Conservation (phyloP, 2,113 vertebrate species). For the Saccopteryx leptura region DNA sequence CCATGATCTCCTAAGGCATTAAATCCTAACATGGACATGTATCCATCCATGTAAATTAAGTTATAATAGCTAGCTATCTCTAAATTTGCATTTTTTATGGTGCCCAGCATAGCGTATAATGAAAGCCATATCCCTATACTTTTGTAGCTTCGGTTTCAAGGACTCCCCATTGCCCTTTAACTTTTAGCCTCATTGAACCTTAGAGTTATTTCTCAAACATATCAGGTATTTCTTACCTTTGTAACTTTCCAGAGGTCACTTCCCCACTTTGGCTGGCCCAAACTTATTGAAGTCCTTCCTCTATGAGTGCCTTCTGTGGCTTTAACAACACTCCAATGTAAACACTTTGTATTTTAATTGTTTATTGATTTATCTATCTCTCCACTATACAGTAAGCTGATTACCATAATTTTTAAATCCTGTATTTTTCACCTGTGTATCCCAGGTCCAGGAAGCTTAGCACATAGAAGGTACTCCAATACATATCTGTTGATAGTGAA, state of each 20-base stretch:
- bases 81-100: neutral
- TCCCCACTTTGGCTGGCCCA: neutral
- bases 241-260: neutral
- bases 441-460: neutral
- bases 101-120: neutral
- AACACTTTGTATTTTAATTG: neutral
- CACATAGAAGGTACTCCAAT: neutral
- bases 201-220: neutral
- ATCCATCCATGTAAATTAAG: neutral
- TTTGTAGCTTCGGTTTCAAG: constrained; percentile 27
- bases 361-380: neutral
- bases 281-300: neutral
- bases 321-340: neutral
- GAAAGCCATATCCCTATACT: neutral
- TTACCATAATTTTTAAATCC: neutral
- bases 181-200: neutral
- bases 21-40: neutral
- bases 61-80: neutral
- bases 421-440: neutral
- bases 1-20: neutral
- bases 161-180: neutral
- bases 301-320: too few species aligned
- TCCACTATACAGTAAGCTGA: neutral
- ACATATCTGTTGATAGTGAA: neutral
- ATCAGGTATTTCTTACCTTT: neutral